Evolutionary conservation across 2,888 invertebrate species (phyloP).

Genomic region (Eupithecia tripunctaria): DNA sequence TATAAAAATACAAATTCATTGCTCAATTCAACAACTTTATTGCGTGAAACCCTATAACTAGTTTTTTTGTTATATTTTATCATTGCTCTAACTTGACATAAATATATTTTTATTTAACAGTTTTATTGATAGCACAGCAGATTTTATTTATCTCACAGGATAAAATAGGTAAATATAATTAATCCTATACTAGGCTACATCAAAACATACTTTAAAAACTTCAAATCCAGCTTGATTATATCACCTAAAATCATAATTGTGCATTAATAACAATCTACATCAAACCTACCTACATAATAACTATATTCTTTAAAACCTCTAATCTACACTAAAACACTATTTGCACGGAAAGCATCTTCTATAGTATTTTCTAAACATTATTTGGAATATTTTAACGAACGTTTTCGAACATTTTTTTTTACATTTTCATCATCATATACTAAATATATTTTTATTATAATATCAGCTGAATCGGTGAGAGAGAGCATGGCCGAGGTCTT

Average conservation of each 20-base stretch:
- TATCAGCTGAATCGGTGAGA: not conserved
- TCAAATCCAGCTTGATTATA: not conserved
- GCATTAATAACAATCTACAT: slow-evolving; percentile 29
- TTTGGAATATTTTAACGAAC: slow-evolving; percentile 2
- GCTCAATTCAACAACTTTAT: slow-evolving; percentile 21
- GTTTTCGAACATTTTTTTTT: not conserved
- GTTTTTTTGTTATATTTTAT: slow-evolving; percentile 12
- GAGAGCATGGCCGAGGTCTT: slow-evolving; percentile 38
- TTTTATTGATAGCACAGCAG: slow-evolving; percentile 80
- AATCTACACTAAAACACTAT: slow-evolving; percentile 24
- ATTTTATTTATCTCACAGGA: slow-evolving; percentile 31
- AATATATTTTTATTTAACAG: slow-evolving; percentile 33
- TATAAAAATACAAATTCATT: slow-evolving; percentile 22
- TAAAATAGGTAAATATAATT: not conserved
- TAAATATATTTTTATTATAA: not conserved
- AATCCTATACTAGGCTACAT: not conserved
- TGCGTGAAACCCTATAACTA: slow-evolving; percentile 12
- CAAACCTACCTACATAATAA: slow-evolving; percentile 16
- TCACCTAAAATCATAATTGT: slow-evolving; percentile 28
- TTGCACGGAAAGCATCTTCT: slow-evolving; percentile 25
- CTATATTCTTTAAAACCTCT: slow-evolving; percentile 3
- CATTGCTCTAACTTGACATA: not conserved
- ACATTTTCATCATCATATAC: not conserved
- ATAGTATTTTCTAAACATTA: slow-evolving; percentile 20
- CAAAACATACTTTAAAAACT: not conserved